Base-by-base conservation (phyloP, 2,888 invertebrate genomes). In the Kryphioiulus occultus region DNA sequence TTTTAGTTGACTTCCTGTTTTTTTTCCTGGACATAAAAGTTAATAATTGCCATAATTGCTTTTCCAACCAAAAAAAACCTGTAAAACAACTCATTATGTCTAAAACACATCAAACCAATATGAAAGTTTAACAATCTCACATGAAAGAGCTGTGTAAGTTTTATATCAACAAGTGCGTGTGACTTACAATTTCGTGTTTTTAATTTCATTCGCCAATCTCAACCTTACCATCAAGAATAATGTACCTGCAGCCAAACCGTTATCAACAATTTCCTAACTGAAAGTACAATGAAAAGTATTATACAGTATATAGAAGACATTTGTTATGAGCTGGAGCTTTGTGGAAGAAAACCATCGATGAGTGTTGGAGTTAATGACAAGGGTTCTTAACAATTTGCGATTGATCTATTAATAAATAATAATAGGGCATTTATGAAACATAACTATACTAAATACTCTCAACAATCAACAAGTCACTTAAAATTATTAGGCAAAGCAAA, bases 221-320 rank as follows among this genome's bases (percentile, higher is more conserved):
- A 17, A n/a, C 59, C 59, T n/a, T n/a, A n/a, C 19, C 59, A 59
- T 59, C 19, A n/a, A 59, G 59, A 59, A 59, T n/a, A 59, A 59
- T 59, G 15, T 59, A 19, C n/a, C 59, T n/a, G 59, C 17, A 59
- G 59, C 59, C 59, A 59, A n/a, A 59, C 59, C 59, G 7, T 59
- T 59, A n/a, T 59, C n/a, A 59, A 59, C 59, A 59, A n/a, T 59
- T 59, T 59, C 59, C 59, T 59, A 59, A 59, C n/a, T 59, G 22
- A 53, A 59, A 59, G 59, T 59, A 59, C 59, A n/a, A 59, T 59
- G 59, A 2, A 59, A 59, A 59, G n/a, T 59, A 59, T 59, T 59
- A 59, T 59, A 59, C 59, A 59, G 59, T 59, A 59, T 59, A 59
- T 59, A 59, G 59, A 22, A 59, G 59, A 59, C 59, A n/a, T 59